phyloP scores from a whole-genome alignment of 2,888 invertebrate genomes.

The Macaria liturata region DNA sequence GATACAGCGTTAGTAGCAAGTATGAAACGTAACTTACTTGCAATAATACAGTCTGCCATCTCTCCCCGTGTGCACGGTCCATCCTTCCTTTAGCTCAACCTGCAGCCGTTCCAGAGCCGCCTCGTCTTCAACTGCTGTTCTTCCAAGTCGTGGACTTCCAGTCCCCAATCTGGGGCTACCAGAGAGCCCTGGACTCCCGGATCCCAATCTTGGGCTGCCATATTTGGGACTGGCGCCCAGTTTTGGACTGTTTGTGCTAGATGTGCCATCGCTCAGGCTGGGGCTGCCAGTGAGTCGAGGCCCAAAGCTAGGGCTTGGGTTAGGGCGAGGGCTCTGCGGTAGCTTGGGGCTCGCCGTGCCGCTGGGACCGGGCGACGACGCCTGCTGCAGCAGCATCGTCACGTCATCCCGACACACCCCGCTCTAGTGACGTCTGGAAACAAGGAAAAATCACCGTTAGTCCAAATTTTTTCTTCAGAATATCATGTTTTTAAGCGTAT shows the following conservation, averaged over 20 bases:
- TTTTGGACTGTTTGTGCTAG: slow-evolving; percentile 57
- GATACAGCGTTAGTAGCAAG: too few relatives aligned
- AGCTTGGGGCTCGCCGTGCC: slow-evolving; percentile 75
- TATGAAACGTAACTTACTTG: slow-evolving; percentile 87
- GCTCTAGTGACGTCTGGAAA: slow-evolving; percentile 57
- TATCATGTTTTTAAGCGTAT: too few relatives aligned
- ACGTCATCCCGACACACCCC: slow-evolving; percentile 71
- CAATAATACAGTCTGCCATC: slow-evolving; percentile 94
- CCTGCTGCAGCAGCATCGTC: slow-evolving; percentile 81
- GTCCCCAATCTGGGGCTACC: slow-evolving; percentile 71
- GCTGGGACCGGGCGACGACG: slow-evolving; percentile 77
- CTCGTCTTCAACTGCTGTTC: slow-evolving; percentile 64
- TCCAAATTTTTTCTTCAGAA: neutral
- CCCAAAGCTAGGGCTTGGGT: slow-evolving; percentile 53
- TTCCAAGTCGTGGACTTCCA: slow-evolving; percentile 65
- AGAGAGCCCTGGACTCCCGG: slow-evolving; percentile 66
- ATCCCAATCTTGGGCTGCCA: slow-evolving; percentile 51
- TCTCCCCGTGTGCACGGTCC: slow-evolving; percentile 90
- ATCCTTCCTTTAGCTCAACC: slow-evolving; percentile 86
- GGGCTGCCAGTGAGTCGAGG: slow-evolving; percentile 59
- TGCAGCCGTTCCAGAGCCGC: slow-evolving; percentile 82
- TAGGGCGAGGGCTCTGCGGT: slow-evolving; percentile 62
- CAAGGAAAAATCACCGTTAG: neutral
- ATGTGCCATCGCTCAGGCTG: slow-evolving; percentile 60
- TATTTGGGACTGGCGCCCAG: slow-evolving; percentile 66